Evolutionary conservation across 2,888 invertebrate species (phyloP), one percentile per base, ranked within the genome.

Genomic region (Hanleya hanleyi): DNA sequence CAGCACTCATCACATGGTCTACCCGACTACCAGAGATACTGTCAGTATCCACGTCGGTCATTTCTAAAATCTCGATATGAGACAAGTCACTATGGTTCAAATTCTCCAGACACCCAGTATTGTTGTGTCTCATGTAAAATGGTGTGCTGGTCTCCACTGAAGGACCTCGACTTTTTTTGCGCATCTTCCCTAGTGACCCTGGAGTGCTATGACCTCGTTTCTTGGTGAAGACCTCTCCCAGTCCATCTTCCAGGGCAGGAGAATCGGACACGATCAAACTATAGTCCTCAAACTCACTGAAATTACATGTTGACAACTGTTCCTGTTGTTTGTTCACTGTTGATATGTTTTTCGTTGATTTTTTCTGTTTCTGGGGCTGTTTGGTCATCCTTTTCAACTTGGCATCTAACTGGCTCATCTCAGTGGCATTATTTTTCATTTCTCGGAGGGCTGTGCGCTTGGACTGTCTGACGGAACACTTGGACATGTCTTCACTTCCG

Each of bases 241-340:
- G 22, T 4, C 12, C 57, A 22, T 29, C 57, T 32, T 29, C 22
- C 18, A 41, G 9, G 9, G 41, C 9, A 18, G 9, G 41, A 57
- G 57, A 57, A 57, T 57, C 57, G 2, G 57, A 57, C 12, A 57
- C 12, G 9, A 57, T 57, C 22, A 57, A 32, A 57, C 57, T 57
- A 32, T 57, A 57, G 29, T 57, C 57, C 29, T 57, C 57, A 57
- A 57, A 57, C 26, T 57, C 57, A 57, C 57, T 57, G 26, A 57
- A 57, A 29, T 57, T 57, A n/a, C n/a, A n/a, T n/a, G n/a, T n/a
- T n/a, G n/a, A n/a, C n/a, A n/a, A n/a, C n/a, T n/a, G n/a, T n/a
- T n/a, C n/a, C n/a, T n/a, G n/a, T n/a, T n/a, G n/a, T n/a, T n/a
- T n/a, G n/a, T n/a, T n/a, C n/a, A n/a, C n/a, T n/a, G n/a, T n/a